phyloP scores from a whole-genome alignment of 1,140 invertebrate genomes.

The Pectinophora gossypiella region DNA sequence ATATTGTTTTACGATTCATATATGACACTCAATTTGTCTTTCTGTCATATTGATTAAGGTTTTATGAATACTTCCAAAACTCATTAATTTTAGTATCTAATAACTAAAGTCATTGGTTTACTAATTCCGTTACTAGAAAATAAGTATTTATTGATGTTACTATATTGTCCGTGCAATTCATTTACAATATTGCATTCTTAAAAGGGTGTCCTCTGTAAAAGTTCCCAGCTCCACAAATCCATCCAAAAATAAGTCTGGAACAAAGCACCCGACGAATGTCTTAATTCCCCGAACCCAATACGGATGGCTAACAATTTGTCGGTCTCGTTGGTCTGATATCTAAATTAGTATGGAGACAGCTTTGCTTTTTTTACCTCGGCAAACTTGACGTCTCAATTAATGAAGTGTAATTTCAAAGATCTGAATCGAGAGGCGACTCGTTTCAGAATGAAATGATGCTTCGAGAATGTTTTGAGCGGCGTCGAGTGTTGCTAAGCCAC shows the following conservation, averaged over 20 bases:
- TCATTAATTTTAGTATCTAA: too few species aligned
- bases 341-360: slow-evolving; percentile 68
- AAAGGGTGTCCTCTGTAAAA: not conserved
- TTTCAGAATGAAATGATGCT: slow-evolving; percentile 39
- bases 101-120: too few species aligned
- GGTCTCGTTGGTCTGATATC: slow-evolving; percentile 61
- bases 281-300: slow-evolving; percentile 56
- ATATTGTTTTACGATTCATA: not conserved
- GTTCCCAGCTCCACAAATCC: slow-evolving; percentile 18
- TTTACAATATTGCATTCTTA: too few species aligned
- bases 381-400: slow-evolving; percentile 68
- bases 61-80: too few species aligned
- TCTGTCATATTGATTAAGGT: too few species aligned
- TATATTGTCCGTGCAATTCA: too few species aligned
- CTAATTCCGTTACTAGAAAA: too few species aligned
- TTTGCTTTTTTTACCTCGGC: slow-evolving; percentile 43
- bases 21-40: not conserved
- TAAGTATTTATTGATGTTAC: too few species aligned
- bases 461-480: not conserved
- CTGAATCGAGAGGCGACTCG: slow-evolving; percentile 52
- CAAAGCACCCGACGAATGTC: slow-evolving; percentile 47
- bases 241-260: slow-evolving; percentile 53
- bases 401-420: slow-evolving; percentile 62
- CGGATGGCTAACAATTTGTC: slow-evolving; percentile 63
- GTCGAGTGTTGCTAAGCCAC: not conserved